Evolutionary conservation across 1,140 invertebrate species (phyloP).

Genomic region (Leptopilina clavipes): DNA sequence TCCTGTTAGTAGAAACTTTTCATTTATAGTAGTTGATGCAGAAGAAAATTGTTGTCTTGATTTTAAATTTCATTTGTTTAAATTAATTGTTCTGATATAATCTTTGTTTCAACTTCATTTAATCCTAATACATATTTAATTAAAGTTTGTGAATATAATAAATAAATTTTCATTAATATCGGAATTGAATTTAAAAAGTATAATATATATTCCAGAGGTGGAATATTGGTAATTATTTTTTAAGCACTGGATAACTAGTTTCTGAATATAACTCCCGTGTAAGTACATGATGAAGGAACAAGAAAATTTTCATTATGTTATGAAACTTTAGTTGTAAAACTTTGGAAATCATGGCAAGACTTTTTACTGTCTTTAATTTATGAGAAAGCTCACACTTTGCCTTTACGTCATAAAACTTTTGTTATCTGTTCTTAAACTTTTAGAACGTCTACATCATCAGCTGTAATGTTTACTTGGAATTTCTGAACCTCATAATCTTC

Average conservation of each 20-base stretch:
- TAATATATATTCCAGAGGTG: too few species aligned
- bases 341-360: constrained; percentile 21
- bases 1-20: too few species aligned
- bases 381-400: constrained; percentile 31
- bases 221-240: constrained; percentile 1
- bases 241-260: background rate
- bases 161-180: too few species aligned
- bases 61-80: too few species aligned
- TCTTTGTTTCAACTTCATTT: too few species aligned
- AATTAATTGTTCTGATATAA: too few species aligned
- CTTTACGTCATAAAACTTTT: constrained; percentile 30
- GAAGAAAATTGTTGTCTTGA: too few species aligned
- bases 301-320: constrained; percentile 27
- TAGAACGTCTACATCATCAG: constrained; percentile 31
- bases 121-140: too few species aligned
- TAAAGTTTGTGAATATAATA: too few species aligned
- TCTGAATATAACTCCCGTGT: constrained; percentile 9
- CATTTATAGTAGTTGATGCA: too few species aligned
- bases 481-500: constrained; percentile 26
- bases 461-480: constrained; percentile 29
- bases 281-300: constrained; percentile 5
- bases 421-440: constrained; percentile 33
- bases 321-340: constrained; percentile 28
- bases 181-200: background rate
- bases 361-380: constrained; percentile 18